Evolutionary conservation across 2,888 invertebrate genomes (phyloP).

Genomic region (Nomada ferruginata): DNA sequence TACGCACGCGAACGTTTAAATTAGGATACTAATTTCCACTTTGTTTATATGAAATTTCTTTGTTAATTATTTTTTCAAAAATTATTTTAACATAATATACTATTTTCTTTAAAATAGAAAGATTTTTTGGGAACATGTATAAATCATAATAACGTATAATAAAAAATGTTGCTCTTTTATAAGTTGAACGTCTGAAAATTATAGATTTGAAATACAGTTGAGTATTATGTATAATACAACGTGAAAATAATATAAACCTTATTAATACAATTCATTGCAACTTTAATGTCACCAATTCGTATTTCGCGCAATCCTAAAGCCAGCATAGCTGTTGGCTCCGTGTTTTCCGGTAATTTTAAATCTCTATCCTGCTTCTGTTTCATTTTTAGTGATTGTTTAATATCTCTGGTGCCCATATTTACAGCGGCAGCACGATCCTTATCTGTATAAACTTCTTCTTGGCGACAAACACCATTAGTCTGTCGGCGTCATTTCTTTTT

Average conservation of each 20-base stretch:
- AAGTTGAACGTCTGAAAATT: background rate
- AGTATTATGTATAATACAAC: background rate
- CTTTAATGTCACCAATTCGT: slow-evolving; percentile 89
- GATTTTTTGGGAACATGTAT: background rate
- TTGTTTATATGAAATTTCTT: too few relatives aligned
- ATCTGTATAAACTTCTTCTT: slow-evolving; percentile 94
- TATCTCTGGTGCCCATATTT: slow-evolving; percentile 93
- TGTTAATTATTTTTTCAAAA: background rate
- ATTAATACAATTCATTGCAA: slow-evolving; percentile 91
- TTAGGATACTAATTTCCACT: too few relatives aligned
- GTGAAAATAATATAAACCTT: slow-evolving; percentile 87
- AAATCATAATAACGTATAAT: background rate
- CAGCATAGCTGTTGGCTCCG: slow-evolving; percentile 90
- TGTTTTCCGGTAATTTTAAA: slow-evolving; percentile 91
- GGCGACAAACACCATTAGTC: slow-evolving; percentile 73
- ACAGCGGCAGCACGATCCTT: slow-evolving; percentile 96
- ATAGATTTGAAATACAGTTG: background rate
- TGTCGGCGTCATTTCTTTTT: slow-evolving; percentile 79
- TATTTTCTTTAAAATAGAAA: background rate
- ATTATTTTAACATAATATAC: background rate
- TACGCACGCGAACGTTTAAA: too few relatives aligned
- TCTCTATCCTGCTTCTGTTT: slow-evolving; percentile 92
- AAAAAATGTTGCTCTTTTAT: background rate
- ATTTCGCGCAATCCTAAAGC: slow-evolving; percentile 92
- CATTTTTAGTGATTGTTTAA: slow-evolving; percentile 92